Evolutionary conservation across 2,888 invertebrate genomes (phyloP).

Genomic region (Invenusta paracnida): DNA sequence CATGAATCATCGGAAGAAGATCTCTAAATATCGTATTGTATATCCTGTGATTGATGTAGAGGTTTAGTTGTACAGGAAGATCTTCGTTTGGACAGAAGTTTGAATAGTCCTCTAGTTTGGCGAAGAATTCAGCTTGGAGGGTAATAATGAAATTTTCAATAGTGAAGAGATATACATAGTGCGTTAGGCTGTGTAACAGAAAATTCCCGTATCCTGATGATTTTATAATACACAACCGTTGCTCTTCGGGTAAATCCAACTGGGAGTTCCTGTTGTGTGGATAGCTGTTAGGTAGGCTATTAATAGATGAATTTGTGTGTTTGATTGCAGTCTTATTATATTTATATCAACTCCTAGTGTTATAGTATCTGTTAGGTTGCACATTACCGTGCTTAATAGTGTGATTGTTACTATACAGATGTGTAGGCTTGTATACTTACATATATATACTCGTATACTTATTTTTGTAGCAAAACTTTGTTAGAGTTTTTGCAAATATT

Average conservation of each 20-base stretch:
- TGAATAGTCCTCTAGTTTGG: slow-evolving; percentile 6
- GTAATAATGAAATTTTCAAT: not conserved
- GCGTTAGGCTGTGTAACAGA: not conserved
- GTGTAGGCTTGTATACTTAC: no score
- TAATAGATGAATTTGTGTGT: not conserved
- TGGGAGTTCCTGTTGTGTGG: not conserved
- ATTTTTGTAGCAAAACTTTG: not conserved
- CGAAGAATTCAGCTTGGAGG: slow-evolving; percentile 3
- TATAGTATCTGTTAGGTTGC: no score
- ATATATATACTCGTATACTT: not conserved
- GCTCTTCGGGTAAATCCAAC: not conserved
- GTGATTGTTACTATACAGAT: no score
- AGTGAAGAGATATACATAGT: no score
- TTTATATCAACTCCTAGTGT: no score
- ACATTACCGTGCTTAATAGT: no score
- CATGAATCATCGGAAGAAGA: slow-evolving; percentile 17
- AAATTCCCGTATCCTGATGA: not conserved
- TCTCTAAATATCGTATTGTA: not conserved
- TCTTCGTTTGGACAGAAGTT: slow-evolving; percentile 23
- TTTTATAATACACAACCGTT: not conserved
- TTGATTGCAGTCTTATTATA: not conserved
- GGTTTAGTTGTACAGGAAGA: not conserved
- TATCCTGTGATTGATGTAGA: slow-evolving; percentile 14
- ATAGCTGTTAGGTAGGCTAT: not conserved
- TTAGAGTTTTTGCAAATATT: not conserved